These are phyloP conservation scores for Amphipyra berbera DNA, from an alignment of 2,888 invertebrate species.

Conservation along the genomic window DNA sequence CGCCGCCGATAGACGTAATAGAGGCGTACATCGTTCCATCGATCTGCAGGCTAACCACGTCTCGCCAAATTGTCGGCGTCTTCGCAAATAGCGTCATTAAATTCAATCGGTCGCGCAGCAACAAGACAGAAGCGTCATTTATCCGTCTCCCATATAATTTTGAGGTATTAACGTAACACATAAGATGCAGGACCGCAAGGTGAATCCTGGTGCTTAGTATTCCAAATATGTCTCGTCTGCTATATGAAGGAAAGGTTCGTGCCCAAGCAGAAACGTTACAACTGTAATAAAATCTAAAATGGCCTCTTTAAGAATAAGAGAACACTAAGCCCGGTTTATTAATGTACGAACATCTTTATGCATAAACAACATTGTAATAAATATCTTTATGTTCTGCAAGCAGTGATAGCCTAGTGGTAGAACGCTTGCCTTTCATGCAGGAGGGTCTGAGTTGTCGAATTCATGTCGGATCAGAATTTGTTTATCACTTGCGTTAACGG, in stretches of 20 bases:
- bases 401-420: no score
- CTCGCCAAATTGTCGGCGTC: constrained; percentile 75
- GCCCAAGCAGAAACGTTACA: constrained; percentile 46
- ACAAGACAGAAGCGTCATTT: constrained; percentile 80
- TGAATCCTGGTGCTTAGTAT: constrained; percentile 68
- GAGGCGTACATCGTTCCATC: constrained; percentile 49
- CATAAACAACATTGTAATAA: constrained; percentile 21
- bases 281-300: constrained; percentile 54
- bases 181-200: constrained; percentile 58
- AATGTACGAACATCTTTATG: constrained; percentile 20
- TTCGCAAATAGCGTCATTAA: constrained; percentile 83
- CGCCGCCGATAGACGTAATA: constrained; percentile 65
- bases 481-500: no score
- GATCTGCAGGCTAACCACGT: constrained; percentile 75
- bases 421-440: no score
- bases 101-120: constrained; percentile 79
- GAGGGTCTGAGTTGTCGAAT: no score
- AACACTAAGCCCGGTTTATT: constrained; percentile 32
- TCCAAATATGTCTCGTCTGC: constrained; percentile 67
- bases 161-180: constrained; percentile 75
- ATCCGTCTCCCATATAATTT: constrained; percentile 80
- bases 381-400: no score
- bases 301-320: constrained; percentile 35
- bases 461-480: no score
- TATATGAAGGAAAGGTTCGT: constrained; percentile 28